These are phyloP conservation scores for Turritopsis rubra DNA, from an alignment of 30 jellyfish, hydroid and myxozoan species.

Conservation along the genomic window DNA sequence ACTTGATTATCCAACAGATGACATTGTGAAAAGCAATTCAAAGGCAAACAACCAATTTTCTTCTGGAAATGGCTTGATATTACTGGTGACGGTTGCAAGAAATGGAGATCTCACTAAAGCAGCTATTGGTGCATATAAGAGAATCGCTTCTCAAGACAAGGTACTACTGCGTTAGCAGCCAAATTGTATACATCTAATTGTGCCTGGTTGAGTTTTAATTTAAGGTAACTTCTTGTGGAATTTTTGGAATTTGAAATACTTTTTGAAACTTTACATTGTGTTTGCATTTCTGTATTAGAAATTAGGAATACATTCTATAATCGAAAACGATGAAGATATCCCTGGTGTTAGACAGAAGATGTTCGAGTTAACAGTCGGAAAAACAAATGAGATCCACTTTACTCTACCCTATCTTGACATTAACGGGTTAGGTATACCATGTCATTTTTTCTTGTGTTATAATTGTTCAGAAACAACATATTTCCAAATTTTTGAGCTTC, in stretches of 20 bases:
- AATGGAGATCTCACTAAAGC: neutral
- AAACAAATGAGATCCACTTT: neutral
- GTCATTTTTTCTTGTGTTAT: too few relatives aligned
- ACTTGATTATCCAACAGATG: neutral
- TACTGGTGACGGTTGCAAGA: neutral
- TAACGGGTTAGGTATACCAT: neutral
- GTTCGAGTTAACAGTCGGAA: neutral
- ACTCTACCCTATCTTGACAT: neutral
- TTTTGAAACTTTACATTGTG: neutral
- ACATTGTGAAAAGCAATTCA: neutral
- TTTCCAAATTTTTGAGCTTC: neutral
- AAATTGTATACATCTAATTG: neutral
- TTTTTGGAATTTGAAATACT: too few relatives aligned
- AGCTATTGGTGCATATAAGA: neutral
- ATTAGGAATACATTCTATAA: neutral
- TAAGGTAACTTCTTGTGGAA: too few relatives aligned
- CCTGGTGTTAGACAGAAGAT: neutral
- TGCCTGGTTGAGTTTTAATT: too few relatives aligned
- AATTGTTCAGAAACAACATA: neutral
- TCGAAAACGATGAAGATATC: neutral
- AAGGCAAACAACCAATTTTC: neutral
- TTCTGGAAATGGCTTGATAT: neutral
- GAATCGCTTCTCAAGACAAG: neutral
- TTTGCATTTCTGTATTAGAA: too few relatives aligned
- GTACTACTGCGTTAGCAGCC: neutral